Conservation (phyloP, 2,113 vertebrate genomes). For the Dendrocopos noguchii region DNA sequence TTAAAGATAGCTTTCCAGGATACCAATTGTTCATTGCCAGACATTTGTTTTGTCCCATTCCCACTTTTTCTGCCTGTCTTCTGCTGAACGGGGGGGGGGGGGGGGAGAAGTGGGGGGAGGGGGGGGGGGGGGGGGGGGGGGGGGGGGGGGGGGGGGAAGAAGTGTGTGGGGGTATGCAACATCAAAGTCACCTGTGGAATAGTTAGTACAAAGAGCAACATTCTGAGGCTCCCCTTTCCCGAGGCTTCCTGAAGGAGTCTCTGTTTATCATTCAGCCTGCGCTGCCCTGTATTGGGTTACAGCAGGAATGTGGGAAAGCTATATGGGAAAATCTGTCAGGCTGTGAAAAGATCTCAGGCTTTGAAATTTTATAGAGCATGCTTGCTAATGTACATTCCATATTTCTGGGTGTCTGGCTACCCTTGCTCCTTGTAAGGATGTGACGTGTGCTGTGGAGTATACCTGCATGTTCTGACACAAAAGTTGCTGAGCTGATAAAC, state of each 20-base stretch:
- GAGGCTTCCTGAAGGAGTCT: slow-evolving; percentile 51
- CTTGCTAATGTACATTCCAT: slow-evolving; percentile 51
- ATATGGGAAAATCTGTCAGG: slow-evolving; percentile 51
- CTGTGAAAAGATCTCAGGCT: slow-evolving; percentile 30
- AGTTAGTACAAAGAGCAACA: neutral
- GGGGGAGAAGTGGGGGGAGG: neutral
- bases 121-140: neutral
- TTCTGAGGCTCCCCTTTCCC: slow-evolving; percentile 23
- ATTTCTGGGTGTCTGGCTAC: slow-evolving; percentile 21
- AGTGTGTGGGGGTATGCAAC: neutral
- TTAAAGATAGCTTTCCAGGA: neutral
- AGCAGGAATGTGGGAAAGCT: slow-evolving; percentile 50
- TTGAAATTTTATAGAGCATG: slow-evolving; percentile 48
- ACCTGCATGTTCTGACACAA: neutral
- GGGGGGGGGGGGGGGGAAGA: neutral
- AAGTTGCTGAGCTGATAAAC: neutral
- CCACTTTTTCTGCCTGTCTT: slow-evolving; percentile 1
- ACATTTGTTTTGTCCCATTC: neutral
- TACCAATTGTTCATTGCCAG: neutral
- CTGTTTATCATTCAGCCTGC: slow-evolving; percentile 47
- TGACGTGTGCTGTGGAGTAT: neutral
- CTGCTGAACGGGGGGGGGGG: neutral
- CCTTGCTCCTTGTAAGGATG: neutral
- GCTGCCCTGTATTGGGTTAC: slow-evolving; percentile 52
- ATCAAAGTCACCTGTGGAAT: slow-evolving; percentile 28